These are phyloP conservation scores for Drosophila kepulauana DNA, from an alignment of 1,140 invertebrate genomes.

Conservation along the genomic window DNA sequence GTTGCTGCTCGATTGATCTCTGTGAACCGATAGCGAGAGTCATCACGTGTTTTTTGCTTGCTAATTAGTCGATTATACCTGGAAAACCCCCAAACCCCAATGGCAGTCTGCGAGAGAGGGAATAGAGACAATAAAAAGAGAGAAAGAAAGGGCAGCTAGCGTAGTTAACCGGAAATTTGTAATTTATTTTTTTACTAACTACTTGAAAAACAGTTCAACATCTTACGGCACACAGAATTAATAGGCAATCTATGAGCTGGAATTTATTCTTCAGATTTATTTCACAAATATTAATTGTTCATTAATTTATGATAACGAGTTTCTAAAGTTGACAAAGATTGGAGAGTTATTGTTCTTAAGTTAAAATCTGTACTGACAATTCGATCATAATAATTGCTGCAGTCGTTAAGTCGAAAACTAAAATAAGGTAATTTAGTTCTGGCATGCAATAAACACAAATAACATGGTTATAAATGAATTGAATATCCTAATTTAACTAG, in stretches of 20 bases:
- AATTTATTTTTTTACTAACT: background rate
- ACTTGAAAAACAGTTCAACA: too few relatives aligned
- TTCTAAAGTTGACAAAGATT: too few relatives aligned
- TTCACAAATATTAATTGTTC: too few relatives aligned
- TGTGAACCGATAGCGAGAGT: slow-evolving; percentile 65
- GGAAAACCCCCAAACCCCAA: slow-evolving; percentile 61
- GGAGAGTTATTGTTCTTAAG: too few relatives aligned
- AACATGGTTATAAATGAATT: background rate
- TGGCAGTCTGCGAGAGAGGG: slow-evolving; percentile 9
- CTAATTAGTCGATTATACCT: slow-evolving; percentile 53
- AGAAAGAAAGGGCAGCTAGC: background rate
- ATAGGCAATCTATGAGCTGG: too few relatives aligned
- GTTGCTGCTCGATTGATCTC: slow-evolving; percentile 47
- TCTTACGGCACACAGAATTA: too few relatives aligned
- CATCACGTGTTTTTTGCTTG: slow-evolving; percentile 64
- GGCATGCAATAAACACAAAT: background rate
- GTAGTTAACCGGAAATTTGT: background rate
- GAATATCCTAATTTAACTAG: background rate
- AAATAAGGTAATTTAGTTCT: background rate
- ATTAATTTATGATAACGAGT: too few relatives aligned
- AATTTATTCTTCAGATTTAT: too few relatives aligned
- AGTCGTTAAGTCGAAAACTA: too few relatives aligned
- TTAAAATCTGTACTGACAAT: too few relatives aligned
- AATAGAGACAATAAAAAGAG: background rate
- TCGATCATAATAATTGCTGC: too few relatives aligned